Evolutionary conservation across 2,113 vertebrate genomes (phyloP).

Genomic region (Artemisiospiza belli): DNA sequence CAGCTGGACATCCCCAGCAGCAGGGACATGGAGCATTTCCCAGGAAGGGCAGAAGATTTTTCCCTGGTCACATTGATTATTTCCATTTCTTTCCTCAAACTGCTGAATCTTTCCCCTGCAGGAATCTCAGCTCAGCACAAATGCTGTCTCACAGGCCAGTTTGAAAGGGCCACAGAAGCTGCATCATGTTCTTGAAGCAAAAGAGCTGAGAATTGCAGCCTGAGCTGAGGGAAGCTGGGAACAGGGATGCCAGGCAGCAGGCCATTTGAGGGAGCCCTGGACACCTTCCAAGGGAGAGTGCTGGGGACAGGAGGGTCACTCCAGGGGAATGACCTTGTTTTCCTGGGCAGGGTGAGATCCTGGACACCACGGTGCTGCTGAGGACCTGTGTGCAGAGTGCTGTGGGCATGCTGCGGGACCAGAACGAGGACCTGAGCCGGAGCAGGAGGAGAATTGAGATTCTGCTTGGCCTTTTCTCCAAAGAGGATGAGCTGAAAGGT

Average conservation of each 20-base stretch:
- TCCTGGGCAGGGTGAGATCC: slow-evolving; percentile 21
- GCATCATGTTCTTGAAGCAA: background rate
- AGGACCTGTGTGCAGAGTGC: slow-evolving; percentile 90
- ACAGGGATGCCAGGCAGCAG: background rate
- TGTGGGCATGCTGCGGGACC: slow-evolving; percentile 87
- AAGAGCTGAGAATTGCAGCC: background rate
- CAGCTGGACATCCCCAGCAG: background rate
- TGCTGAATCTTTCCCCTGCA: background rate
- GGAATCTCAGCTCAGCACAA: background rate
- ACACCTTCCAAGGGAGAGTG: background rate
- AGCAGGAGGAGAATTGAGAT: slow-evolving; percentile 83
- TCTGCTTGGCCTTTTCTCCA: slow-evolving; percentile 83
- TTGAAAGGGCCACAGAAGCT: background rate
- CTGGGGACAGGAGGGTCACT: background rate
- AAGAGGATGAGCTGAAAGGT: slow-evolving; percentile 75
- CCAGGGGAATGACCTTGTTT: background rate
- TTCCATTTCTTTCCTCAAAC: background rate
- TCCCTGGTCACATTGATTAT: rapidly evolving
- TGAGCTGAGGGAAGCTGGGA: background rate
- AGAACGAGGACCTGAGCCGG: slow-evolving; percentile 68
- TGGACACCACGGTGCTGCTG: slow-evolving; percentile 87
- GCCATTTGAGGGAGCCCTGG: background rate
- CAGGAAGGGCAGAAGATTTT: background rate
- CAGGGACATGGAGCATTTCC: background rate
- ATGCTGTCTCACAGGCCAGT: background rate